phyloP scores from a whole-genome alignment of 2,888 invertebrate genomes.

The Eupithecia inturbata region DNA sequence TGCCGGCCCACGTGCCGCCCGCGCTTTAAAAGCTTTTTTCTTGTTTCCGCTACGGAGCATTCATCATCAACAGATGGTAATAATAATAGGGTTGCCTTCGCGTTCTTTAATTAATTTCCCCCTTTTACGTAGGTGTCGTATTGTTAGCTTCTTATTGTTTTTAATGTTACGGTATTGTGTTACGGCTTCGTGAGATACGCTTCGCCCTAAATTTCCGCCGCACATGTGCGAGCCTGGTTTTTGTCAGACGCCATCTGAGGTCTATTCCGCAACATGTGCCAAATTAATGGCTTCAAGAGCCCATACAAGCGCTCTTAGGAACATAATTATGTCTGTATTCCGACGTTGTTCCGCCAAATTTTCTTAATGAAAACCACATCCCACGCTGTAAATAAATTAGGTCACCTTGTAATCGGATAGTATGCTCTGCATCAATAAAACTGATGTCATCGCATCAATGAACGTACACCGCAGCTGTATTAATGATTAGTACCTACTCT shows the following conservation, averaged over 20 bases:
- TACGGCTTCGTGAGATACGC: conserved; percentile 53
- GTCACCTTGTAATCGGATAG: conserved; percentile 35
- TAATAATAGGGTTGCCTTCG: conserved; percentile 72
- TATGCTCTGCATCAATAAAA: conserved; percentile 38
- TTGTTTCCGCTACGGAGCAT: conserved; percentile 70
- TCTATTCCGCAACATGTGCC: conserved; percentile 74
- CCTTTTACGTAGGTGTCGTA: conserved; percentile 55
- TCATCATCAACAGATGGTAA: conserved; percentile 79
- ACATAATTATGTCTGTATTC: conserved; percentile 33
- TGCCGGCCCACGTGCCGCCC: conserved; percentile 81
- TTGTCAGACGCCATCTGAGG: conserved; percentile 75
- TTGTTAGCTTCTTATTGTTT: conserved; percentile 56
- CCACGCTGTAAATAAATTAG: conserved; percentile 23
- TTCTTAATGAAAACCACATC: conserved; percentile 14
- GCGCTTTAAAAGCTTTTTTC: conserved; percentile 68
- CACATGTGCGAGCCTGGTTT: conserved; percentile 78
- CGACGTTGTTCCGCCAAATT: conserved; percentile 10
- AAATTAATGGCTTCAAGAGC: conserved; percentile 61
- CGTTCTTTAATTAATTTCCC: conserved; percentile 73
- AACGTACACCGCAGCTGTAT: conserved; percentile 48
- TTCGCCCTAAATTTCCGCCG: conserved; percentile 63
- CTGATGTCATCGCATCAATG: conserved; percentile 39
- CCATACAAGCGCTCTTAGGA: conserved; percentile 60
- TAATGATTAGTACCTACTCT: conserved; percentile 66
- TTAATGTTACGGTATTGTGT: conserved; percentile 48